Base-by-base conservation (phyloP, 2,888 invertebrate genomes). In the Drosophila meridiana region DNA sequence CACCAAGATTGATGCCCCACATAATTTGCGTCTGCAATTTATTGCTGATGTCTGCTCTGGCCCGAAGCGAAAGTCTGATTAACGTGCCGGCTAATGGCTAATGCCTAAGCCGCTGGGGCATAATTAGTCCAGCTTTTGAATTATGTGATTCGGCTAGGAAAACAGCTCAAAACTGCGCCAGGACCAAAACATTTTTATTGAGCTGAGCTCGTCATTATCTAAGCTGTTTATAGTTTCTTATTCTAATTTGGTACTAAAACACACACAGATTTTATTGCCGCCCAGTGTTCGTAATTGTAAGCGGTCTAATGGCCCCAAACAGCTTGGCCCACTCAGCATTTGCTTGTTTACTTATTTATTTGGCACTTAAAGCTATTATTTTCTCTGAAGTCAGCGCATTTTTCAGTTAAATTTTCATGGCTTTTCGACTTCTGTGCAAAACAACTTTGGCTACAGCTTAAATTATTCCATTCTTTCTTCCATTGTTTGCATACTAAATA, bases 1-100 rank as follows among this genome's bases (percentile, higher is more conserved):
- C 20, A 13, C 26, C 58, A 71, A 83, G 83, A 89, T 89, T 82
- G 87, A 84, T 84, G 89, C 61, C 56, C 66, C 78, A 72, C 72
- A 87, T 68, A 72, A 84, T 78, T 69, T 65, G 57, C 53, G 60
- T 34, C 61, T 42, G 48, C 67, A 70, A 83, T 87, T 84, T 84
- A 87, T 87, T 62, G 73, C 78, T 47, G 50, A 64, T 52, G 50
- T 52, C 32, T 11, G 50, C 11, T 73, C 9, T 3, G 28, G 7
- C 20, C 28, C 52, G 4, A 20, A 7, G 20, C 36, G 40, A 55
- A 57, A 61, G 56, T 47, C 73, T 77, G 69, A 65, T 77, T 68
- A 72, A 36, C 43, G 72, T 64, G 80, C 62, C 52, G 63, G 71
- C 48, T 64, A 66, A 65, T 58, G 73, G 52, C 55, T 60, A 61